Percentiles rank a stretch among this genome's conserved stretches.
These are phyloP conservation scores for Parochlus steinenii DNA, from an alignment of 2,888 invertebrate species.

Conservation along the genomic window DNA sequence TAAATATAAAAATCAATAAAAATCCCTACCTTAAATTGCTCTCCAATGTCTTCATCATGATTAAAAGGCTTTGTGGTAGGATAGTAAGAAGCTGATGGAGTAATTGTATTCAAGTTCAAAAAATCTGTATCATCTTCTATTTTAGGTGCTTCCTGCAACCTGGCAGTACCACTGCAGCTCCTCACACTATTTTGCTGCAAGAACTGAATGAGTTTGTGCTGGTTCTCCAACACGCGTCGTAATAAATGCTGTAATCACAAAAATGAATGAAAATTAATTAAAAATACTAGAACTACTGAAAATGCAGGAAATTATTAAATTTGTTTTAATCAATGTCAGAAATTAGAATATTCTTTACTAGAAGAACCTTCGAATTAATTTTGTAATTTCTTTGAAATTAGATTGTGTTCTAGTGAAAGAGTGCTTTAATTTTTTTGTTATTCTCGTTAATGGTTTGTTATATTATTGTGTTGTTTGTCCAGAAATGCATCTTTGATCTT, in stretches of 20 bases:
- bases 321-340: not conserved
- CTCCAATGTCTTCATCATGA: constrained; percentile 26
- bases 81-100: constrained; percentile 23
- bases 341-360: not conserved
- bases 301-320: too few relatives aligned
- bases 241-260: constrained; percentile 34
- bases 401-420: too few relatives aligned
- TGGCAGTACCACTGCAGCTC: constrained; percentile 37
- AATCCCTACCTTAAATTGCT: constrained; percentile 37
- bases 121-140: constrained; percentile 22
- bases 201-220: constrained; percentile 48
- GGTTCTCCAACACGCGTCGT: constrained; percentile 51
- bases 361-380: not conserved
- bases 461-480: too few relatives aligned
- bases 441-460: too few relatives aligned
- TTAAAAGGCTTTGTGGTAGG: constrained; percentile 22
- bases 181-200: constrained; percentile 31
- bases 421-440: too few relatives aligned
- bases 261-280: constrained; percentile 6
- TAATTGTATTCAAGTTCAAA: constrained; percentile 21
- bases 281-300: too few relatives aligned
- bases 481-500: too few relatives aligned
- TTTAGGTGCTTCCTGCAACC: constrained; percentile 35
- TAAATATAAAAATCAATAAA: constrained; percentile 7
- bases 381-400: too few relatives aligned